phyloP scores from a whole-genome alignment of 2,888 invertebrate species.

The Oligia fasciuncula region DNA sequence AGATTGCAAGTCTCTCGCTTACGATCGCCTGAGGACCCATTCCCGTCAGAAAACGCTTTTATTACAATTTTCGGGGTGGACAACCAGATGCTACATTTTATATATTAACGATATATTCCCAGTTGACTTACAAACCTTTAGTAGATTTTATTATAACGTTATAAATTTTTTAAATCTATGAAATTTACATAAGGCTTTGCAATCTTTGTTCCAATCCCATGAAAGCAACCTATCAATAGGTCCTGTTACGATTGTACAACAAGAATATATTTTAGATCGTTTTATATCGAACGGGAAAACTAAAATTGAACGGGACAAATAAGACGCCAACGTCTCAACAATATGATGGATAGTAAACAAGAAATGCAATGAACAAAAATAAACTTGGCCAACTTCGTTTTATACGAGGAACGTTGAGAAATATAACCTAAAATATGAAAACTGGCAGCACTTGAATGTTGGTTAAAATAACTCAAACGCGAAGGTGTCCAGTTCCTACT shows the following conservation, averaged over 20 bases:
- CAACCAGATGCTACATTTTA: constrained; percentile 50
- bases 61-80: constrained; percentile 57
- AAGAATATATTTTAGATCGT: constrained; percentile 57
- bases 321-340: constrained; percentile 77
- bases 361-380: constrained; percentile 83
- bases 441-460: constrained; percentile 74
- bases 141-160: neutral
- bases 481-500: constrained; percentile 51
- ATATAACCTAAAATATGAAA: constrained; percentile 76
- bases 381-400: constrained; percentile 79
- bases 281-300: constrained; percentile 72
- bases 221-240: constrained; percentile 21
- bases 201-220: neutral
- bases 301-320: constrained; percentile 79
- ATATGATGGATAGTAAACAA: constrained; percentile 85
- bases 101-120: constrained; percentile 35
- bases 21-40: constrained; percentile 55
- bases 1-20: constrained; percentile 56
- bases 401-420: constrained; percentile 76
- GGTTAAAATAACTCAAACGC: constrained; percentile 75
- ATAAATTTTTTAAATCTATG: neutral
- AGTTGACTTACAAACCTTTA: constrained; percentile 1
- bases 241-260: constrained; percentile 36
- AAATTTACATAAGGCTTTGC: neutral
- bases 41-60: constrained; percentile 53